Evolutionary conservation across 2,888 invertebrate genomes (phyloP).

Genomic region (Trichogramma evanescens): DNA sequence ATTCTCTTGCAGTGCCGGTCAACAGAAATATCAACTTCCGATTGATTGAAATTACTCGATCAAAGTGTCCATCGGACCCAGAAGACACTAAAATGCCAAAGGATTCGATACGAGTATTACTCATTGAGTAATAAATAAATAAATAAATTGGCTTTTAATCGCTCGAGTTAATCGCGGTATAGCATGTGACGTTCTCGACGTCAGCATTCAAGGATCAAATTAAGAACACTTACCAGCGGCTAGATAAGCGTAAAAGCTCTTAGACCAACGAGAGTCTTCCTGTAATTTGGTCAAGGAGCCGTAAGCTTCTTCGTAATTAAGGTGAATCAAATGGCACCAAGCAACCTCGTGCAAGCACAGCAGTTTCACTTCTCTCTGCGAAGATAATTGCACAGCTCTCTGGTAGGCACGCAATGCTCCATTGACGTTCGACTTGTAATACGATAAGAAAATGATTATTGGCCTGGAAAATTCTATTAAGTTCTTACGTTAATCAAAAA

Average conservation of each 20-base stretch:
- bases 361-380: conserved; percentile 59
- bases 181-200: neutral
- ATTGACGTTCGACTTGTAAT: conserved; percentile 54
- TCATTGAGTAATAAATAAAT: too few relatives aligned
- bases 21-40: conserved; percentile 44
- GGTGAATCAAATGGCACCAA: conserved; percentile 60
- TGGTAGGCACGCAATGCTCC: conserved; percentile 55
- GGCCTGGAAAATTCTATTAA: neutral
- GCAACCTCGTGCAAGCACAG: conserved; percentile 59
- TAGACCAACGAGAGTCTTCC: conserved; percentile 59
- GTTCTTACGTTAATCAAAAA: neutral
- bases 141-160: too few relatives aligned
- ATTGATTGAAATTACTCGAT: conserved; percentile 40
- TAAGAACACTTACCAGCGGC: conserved; percentile 42
- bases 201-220: neutral
- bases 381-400: conserved; percentile 53
- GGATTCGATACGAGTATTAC: too few relatives aligned
- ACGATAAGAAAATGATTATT: neutral
- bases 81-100: conserved; percentile 44
- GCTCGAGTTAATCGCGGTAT: neutral
- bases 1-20: conserved; percentile 29
- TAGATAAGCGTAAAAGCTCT: conserved; percentile 60
- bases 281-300: conserved; percentile 52
- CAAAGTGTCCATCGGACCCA: conserved; percentile 48
- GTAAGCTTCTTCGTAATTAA: conserved; percentile 54